A percentile compares a stretch with the other conserved stretches of the same genome.
Evolutionary conservation across 2,113 vertebrate species (phyloP).

Genomic region (Cyrtonyx montezumae): DNA sequence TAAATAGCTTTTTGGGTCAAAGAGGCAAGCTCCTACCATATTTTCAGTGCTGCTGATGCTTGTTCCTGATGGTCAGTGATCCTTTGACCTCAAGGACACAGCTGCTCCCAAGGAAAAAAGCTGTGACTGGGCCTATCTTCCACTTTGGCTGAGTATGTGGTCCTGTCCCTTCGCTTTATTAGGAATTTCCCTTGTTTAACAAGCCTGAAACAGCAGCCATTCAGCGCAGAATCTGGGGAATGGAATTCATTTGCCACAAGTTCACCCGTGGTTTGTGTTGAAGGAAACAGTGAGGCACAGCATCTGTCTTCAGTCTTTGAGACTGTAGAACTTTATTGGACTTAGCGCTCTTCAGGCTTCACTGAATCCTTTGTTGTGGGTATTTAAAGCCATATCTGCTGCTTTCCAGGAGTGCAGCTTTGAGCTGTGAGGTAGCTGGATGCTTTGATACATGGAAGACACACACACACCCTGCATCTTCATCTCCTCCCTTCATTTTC

Average conservation of each 20-base stretch:
- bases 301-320: not conserved
- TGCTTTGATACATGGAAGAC: not conserved
- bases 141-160: not conserved
- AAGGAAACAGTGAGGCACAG: not conserved
- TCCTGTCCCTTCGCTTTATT: not conserved
- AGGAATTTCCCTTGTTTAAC: not conserved
- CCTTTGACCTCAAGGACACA: not conserved
- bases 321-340: not conserved
- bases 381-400: not conserved
- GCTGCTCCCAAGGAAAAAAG: not conserved
- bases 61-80: not conserved
- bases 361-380: not conserved
- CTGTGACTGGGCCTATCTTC: not conserved
- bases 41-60: conserved; percentile 11
- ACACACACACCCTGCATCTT: not conserved
- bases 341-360: not conserved
- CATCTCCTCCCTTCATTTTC: not conserved
- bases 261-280: not conserved
- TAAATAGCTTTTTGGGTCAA: conserved; percentile 47
- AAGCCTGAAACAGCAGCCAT: not conserved
- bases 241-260: not conserved
- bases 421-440: not conserved
- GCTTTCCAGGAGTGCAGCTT: not conserved
- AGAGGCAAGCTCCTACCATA: not conserved
- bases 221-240: rapidly evolving